Base-by-base conservation (phyloP, 2,113 vertebrate species). In the Alosa alosa region DNA sequence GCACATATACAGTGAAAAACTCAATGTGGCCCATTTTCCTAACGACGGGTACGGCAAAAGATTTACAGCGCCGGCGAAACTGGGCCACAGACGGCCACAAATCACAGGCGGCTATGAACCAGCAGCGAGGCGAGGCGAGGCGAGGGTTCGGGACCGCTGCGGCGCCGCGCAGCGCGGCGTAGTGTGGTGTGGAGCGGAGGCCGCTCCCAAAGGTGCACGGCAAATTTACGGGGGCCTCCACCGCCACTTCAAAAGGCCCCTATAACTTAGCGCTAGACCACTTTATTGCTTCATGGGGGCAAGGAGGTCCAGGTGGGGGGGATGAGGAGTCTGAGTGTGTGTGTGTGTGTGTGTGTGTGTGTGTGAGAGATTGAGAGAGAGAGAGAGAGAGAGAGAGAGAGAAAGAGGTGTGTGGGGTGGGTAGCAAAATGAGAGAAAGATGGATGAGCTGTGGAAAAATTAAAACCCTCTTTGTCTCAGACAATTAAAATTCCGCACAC, bases 221-320 rank as follows among this genome's bases (percentile, higher is more conserved):
- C 94, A 97, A 99, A 98, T 98, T 98, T 99, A 99, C 96, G 95
- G 94, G 94, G 95, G 92, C 94, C 93, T 96, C 92, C 91, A 96
- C 92, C 91, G 94, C 94, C 92, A 97, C 97, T 97, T 99, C 97
- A 98, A 98, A 99, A 94, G 93, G 91, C 89, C 92, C 91, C 94
- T 93, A 96, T 98, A 97, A 99, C 96, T 97, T 96, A 96, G 95
- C 90, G 91, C 95, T 96, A 96, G 96, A 96, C 94, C 90, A 95
- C 94, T 98, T 98, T 97, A 97, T 96, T 95, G 95, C 96, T 96
- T 94, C 60, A 22, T 93, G 94, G 95, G 96, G 96, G 31, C 25
- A 36, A 13, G n/a, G 31, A 72, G 64, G 64, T 68, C 60, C 10
- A 7, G 60, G 60, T n/a, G n/a, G 60, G 87, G 36, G 88, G 91